Conservation (phyloP, 2,113 vertebrate genomes). For the Tyto alba region DNA sequence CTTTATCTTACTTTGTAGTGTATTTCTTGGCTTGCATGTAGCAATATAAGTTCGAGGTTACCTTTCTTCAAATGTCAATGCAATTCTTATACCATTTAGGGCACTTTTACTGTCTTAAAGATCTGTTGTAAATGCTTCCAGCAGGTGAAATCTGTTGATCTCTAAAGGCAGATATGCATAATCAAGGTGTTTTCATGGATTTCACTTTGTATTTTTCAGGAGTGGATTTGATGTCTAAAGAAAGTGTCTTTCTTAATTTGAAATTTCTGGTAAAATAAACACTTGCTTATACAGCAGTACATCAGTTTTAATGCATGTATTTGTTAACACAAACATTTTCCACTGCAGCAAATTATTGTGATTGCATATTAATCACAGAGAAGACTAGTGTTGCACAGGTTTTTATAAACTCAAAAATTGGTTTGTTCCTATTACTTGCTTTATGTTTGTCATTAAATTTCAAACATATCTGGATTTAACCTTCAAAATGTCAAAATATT, state of each 20-base stretch:
- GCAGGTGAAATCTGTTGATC: slow-evolving; percentile 13
- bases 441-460: not conserved
- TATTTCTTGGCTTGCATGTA: not conserved
- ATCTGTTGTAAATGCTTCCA: not conserved
- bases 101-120: not conserved
- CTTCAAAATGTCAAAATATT: not conserved
- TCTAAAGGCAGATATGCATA: not conserved
- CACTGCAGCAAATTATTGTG: not conserved
- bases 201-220: not conserved
- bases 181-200: not conserved
- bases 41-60: not conserved
- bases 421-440: not conserved
- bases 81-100: not conserved
- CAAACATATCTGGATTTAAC: not conserved
- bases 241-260: not conserved
- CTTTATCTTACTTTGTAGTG: not conserved
- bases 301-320: not conserved
- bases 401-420: not conserved
- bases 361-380: not conserved
- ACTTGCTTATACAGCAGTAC: not conserved
- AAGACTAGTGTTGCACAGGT: not conserved
- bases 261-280: not conserved
- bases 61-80: not conserved
- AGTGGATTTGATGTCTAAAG: not conserved
- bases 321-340: not conserved